These are phyloP conservation scores for Ctenopoma multispine DNA, from an alignment of 2,797 vertebrate genomes.

Conservation along the genomic window DNA sequence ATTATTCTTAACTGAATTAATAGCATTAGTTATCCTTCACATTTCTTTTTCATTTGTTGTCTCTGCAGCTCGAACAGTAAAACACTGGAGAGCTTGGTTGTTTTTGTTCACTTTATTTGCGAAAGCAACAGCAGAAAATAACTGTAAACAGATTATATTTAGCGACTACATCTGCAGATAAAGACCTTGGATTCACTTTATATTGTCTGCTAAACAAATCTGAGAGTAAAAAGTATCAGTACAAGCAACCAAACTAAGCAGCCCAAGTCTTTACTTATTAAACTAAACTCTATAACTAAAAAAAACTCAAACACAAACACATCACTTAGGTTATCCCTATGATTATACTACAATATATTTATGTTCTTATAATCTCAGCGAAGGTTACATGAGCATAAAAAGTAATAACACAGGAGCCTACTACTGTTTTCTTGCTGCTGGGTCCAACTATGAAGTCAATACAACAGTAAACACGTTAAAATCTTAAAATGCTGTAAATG, in stretches of 20 bases:
- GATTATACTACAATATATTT: background rate
- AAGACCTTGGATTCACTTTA: background rate
- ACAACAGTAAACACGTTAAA: background rate
- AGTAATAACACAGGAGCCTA: background rate
- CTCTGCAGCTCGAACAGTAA: background rate
- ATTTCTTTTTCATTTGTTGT: no score
- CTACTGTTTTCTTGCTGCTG: background rate
- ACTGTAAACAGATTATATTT: background rate
- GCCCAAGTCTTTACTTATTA: background rate
- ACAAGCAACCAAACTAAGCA: background rate
- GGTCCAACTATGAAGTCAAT: background rate
- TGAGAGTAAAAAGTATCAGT: background rate
- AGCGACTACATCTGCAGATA: background rate
- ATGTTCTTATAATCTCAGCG: constrained; percentile 1
- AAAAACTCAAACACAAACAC: background rate
- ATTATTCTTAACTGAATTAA: no score
- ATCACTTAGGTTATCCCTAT: background rate
- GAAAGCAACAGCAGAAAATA: background rate
- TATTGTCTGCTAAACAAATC: background rate
- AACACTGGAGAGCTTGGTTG: background rate
- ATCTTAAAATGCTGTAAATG: background rate
- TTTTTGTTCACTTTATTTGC: constrained; percentile 36
- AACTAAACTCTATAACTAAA: background rate
- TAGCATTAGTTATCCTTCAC: no score
- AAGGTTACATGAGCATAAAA: constrained; percentile 4